Evolutionary conservation across 2,113 vertebrate genomes (phyloP), one percentile per base, ranked within the genome.

Genomic region (Ranitomeya imitator): DNA sequence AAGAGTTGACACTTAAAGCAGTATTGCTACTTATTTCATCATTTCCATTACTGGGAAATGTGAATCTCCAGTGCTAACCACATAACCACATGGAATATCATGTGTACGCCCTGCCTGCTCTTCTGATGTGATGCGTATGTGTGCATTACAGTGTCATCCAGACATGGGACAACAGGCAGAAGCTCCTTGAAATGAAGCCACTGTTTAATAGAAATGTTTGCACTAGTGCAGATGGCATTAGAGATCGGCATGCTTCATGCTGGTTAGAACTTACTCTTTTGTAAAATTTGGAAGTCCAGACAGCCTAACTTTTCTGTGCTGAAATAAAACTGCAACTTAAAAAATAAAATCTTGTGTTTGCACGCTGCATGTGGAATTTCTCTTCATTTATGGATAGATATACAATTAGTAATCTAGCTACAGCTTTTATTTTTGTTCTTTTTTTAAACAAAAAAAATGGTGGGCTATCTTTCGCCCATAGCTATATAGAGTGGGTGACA

Each of bases 171-270:
- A n/a, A 51, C 59, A 51, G 31, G 12, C 81, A 67, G 21, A 67
- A 83, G 63, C 61, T 69, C 21, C 69, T 54, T 69, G 18, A 23
- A 23, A 23, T 6, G 37, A 45, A 81, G 31, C 61, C 79, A 81
- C 61, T 37, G 26, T 81, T 83, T 83, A 12, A 67, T 15, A 67
- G 61, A 51, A 83, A 67, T 83, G 18, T 83, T 83, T 45, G 37
- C 61, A 52, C 81, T 21, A 15, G 21, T 23, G 51, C 81, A 83
- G 61, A 83, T 83, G 63, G 37, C 21, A 52, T 52, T 19, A 6
- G 8, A 21, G 8, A 81, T 37, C 57, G 26, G 37, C 59, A n/a
- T n/a, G 6, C 45, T 18, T 51, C 31, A 14, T 83, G 80, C 65
- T 81, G 79, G 59, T 31, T 82, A 37, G 11, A 82, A 60, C 65